Percentiles rank a stretch among this genome's conserved stretches.
phyloP scores from a whole-genome alignment of 2,888 invertebrate species.

The Frankliniella intonsa region DNA sequence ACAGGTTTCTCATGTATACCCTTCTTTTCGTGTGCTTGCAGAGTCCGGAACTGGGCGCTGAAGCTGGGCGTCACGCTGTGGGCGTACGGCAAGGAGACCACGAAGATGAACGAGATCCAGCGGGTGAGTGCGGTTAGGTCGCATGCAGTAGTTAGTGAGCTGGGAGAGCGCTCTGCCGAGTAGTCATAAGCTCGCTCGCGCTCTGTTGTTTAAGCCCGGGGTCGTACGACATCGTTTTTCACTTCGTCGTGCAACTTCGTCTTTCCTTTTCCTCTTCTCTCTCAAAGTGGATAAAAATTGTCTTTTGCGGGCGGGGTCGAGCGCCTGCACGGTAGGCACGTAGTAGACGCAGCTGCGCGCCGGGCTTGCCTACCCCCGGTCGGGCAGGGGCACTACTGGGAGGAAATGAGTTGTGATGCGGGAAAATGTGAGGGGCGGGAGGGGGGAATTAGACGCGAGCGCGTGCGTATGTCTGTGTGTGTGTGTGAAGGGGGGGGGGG shows the following conservation, averaged over 20 bases:
- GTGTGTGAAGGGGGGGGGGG: neutral
- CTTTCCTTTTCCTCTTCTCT: neutral
- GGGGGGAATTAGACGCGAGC: too few species aligned
- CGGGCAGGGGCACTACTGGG: too few species aligned
- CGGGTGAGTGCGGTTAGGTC: slow-evolving; percentile 60
- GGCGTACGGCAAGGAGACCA: slow-evolving; percentile 82
- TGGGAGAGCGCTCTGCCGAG: too few species aligned
- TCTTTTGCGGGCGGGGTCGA: neutral
- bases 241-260: neutral
- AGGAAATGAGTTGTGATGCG: neutral
- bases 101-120: slow-evolving; percentile 83
- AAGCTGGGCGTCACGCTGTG: slow-evolving; percentile 86
- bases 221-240: too few species aligned
- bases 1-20: neutral
- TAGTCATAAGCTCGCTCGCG: too few species aligned
- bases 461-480: too few species aligned
- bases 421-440: neutral
- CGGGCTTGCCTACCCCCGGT: too few species aligned
- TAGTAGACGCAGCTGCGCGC: neutral
- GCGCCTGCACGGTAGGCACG: neutral
- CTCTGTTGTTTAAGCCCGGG: too few species aligned
- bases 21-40: slow-evolving; percentile 53
- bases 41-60: slow-evolving; percentile 87
- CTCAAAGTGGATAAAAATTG: neutral
- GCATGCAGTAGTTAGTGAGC: too few species aligned